phyloP scores from a whole-genome alignment of 1,140 invertebrate genomes.

The Orius insidiosus region DNA sequence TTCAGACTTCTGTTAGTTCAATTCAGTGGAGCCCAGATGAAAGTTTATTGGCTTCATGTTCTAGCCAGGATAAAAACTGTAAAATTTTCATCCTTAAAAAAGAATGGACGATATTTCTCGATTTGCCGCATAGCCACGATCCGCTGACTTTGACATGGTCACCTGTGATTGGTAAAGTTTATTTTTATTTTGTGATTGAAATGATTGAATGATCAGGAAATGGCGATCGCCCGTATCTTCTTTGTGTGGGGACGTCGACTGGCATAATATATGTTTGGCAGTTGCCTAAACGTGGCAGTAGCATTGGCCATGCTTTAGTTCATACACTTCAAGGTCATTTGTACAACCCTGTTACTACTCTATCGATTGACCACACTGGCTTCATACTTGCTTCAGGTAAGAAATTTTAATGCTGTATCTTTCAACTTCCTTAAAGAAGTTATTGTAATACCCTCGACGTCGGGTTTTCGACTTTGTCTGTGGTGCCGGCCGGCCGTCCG shows the following conservation, averaged over 20 bases:
- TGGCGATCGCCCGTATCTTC: conserved; percentile 22
- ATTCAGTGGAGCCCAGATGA: conserved; percentile 36
- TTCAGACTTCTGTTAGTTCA: conserved; percentile 4
- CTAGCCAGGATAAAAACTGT: conserved; percentile 27
- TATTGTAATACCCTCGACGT: too few species aligned
- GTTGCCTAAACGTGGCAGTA: conserved; percentile 26
- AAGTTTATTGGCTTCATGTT: conserved; percentile 32
- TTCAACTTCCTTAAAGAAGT: too few species aligned
- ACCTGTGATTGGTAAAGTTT: conserved; percentile 27
- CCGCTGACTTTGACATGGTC: conserved; percentile 31
- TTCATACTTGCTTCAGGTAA: conserved; percentile 35
- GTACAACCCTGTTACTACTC: conserved; percentile 30
- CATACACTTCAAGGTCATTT: conserved; percentile 35
- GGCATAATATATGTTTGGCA: conserved; percentile 36
- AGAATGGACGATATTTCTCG: conserved; percentile 25
- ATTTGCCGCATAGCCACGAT: conserved; percentile 26
- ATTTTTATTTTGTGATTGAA: too few species aligned
- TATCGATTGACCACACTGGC: conserved; percentile 33
- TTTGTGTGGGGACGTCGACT: conserved; percentile 32
- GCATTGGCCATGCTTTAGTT: conserved; percentile 22
- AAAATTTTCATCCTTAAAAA: conserved; percentile 32
- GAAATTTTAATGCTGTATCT: too few species aligned
- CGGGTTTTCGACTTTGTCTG: too few species aligned
- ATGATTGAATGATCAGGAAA: conserved; percentile 18
- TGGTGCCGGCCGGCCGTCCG: too few species aligned